Conservation (phyloP, 2,797 vertebrate genomes). For the Rhodeus uyekii region DNA sequence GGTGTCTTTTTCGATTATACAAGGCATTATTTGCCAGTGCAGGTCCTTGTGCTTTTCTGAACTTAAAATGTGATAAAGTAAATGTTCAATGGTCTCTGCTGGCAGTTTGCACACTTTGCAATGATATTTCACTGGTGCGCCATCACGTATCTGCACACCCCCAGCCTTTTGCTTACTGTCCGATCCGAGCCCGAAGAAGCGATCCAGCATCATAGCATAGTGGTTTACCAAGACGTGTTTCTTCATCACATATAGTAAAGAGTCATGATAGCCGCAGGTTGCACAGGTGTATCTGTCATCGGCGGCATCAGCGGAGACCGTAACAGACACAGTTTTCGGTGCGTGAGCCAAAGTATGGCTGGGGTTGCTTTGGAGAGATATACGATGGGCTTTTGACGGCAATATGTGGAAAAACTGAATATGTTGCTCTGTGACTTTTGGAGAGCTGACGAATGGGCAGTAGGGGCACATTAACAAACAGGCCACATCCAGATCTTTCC, state of each 20-base stretch:
- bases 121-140: slow-evolving; percentile 68
- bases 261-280: slow-evolving; percentile 83
- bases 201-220: slow-evolving; percentile 74
- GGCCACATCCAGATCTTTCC: slow-evolving; percentile 82
- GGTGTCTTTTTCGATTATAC: slow-evolving; percentile 74
- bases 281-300: slow-evolving; percentile 77
- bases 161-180: slow-evolving; percentile 39
- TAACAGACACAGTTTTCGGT: slow-evolving; percentile 29
- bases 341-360: slow-evolving; percentile 27
- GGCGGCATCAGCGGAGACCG: slow-evolving; percentile 17
- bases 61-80: slow-evolving; percentile 86
- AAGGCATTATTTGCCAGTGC: slow-evolving; percentile 79
- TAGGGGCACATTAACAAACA: slow-evolving; percentile 81
- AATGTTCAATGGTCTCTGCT: slow-evolving; percentile 81
- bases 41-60: slow-evolving; percentile 83
- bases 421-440: slow-evolving; percentile 81
- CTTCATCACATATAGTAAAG: slow-evolving; percentile 86
- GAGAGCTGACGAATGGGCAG: slow-evolving; percentile 80
- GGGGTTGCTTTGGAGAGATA: not conserved
- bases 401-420: slow-evolving; percentile 80
- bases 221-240: slow-evolving; percentile 87
- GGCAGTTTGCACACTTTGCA: slow-evolving; percentile 82
- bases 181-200: slow-evolving; percentile 76
- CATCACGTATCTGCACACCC: slow-evolving; percentile 7
- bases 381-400: slow-evolving; percentile 59